These are phyloP conservation scores for Tragelaphus buxtoni DNA, from an alignment of 2,113 vertebrate genomes.

Conservation along the genomic window DNA sequence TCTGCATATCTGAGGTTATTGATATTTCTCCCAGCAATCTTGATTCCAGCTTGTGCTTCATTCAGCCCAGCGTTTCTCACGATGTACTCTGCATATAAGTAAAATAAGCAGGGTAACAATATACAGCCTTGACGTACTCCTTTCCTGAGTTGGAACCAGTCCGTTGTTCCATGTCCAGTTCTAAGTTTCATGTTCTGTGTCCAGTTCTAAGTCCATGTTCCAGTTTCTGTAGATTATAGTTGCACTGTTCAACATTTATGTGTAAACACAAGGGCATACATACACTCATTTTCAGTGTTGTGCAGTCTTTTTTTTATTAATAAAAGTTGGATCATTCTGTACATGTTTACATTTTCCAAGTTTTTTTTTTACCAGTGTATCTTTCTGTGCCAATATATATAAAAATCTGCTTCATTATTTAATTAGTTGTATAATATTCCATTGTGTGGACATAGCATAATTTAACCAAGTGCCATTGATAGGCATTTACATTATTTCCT, in stretches of 20 bases:
- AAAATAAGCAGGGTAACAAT: not conserved
- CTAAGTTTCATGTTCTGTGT: too few relatives aligned
- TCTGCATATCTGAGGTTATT: not conserved
- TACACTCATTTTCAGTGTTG: not conserved
- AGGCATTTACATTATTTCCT: not conserved
- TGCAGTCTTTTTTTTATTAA: not conserved
- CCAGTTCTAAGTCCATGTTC: not conserved
- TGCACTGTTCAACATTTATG: not conserved
- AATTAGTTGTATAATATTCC: slow-evolving; percentile 11
- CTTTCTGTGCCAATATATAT: not conserved
- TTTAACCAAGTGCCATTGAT: not conserved
- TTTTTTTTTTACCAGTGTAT: not conserved
- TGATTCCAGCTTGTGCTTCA: not conserved
- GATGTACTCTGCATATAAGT: not conserved
- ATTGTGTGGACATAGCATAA: not conserved
- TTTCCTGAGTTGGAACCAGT: not conserved
- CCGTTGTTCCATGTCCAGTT: not conserved
- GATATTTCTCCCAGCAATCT: not conserved
- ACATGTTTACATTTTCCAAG: not conserved
- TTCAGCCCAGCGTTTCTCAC: not conserved
- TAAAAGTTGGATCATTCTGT: not conserved
- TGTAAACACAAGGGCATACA: not conserved
- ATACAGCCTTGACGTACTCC: not conserved
- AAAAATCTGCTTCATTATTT: slow-evolving; percentile 2
- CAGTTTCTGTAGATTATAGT: not conserved